Evolutionary conservation across 92 coral and sea anemone genomes (phyloP).

Genomic region (Nematostella vectensis): DNA sequence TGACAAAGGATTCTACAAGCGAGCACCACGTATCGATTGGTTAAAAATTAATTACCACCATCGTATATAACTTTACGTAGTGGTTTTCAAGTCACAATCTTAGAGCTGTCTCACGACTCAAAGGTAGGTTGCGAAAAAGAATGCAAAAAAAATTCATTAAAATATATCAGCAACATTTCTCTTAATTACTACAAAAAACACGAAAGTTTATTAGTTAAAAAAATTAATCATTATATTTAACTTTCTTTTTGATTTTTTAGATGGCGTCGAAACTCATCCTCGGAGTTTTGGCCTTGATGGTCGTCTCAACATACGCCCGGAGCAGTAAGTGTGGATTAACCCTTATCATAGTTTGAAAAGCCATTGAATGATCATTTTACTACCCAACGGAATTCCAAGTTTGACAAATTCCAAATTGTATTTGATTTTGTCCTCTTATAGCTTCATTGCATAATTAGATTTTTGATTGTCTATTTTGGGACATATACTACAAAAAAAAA

Average conservation of each 20-base stretch:
- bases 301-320: conserved; percentile 84
- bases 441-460: no score
- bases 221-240: no score
- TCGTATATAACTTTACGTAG: conserved; percentile 55
- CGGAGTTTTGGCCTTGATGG: conserved; percentile 86
- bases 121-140: not conserved
- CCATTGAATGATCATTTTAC: no score
- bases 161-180: no score
- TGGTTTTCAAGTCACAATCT: conserved; percentile 50
- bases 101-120: conserved; percentile 35
- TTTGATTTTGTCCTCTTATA: no score
- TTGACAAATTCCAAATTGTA: no score
- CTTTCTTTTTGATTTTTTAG: conserved; percentile 28
- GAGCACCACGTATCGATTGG: conserved; percentile 44
- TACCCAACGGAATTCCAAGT: no score
- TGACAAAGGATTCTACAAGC: conserved; percentile 36
- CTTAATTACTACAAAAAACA: no score
- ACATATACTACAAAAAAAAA: no score
- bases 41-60: conserved; percentile 63
- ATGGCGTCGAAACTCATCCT: conserved; percentile 92
- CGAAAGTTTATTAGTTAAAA: no score
- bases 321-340: conserved; percentile 58
- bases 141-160: not conserved
- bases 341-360: not conserved
- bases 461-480: no score